Evolutionary conservation across 2,888 invertebrate genomes (phyloP), one percentile per base, ranked within the genome.

Genomic region (Mesoligia furuncula): DNA sequence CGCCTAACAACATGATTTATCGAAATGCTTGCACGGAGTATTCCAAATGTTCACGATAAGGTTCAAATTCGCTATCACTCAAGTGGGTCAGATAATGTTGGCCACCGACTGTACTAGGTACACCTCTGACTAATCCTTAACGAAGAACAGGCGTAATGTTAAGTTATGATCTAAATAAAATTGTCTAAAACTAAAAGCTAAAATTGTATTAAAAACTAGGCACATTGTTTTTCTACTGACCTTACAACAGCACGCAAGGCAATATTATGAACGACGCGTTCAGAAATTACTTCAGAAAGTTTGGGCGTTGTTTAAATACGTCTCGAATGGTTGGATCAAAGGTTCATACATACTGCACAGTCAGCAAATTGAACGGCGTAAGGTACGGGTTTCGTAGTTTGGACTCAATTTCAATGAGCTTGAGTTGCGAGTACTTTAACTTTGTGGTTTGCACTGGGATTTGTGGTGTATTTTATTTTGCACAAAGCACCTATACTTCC

Each of bases 321-420:
- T 77, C 70, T 76, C 54, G 42, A 78, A 77, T 99, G 94, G 98
- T 77, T 54, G 62, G 75, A 84, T 80, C 87, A 87, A 78, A 81
- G 75, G 79, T 70, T 42, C 45, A 48, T 75, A 67, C 36, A 68
- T 66, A 71, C 42, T 62, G 51, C 68, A 73, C 59, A 99, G 70
- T 45, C 11, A 45, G 62, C 54, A 73, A 31, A 73, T 64, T 79
- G n/a, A 54, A 62, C 15, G 31, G 13, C 24, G 15, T 24, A 62
- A 62, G 24, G 15, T 24, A 62, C 71, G 24, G 42, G 48, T 71
- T 36, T 48, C 48, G 27, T 27, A 68, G 62, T 79, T 42, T 45
- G 62, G 59, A 61, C 51, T 54, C 31, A n/a, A 20, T 61, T 69
- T 31, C n/a, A 36, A 39, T 45, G 31, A 66, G 62, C 42, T 36